These are phyloP conservation scores for Climacteris rufus DNA, from an alignment of 2,113 vertebrate genomes.

Conservation along the genomic window DNA sequence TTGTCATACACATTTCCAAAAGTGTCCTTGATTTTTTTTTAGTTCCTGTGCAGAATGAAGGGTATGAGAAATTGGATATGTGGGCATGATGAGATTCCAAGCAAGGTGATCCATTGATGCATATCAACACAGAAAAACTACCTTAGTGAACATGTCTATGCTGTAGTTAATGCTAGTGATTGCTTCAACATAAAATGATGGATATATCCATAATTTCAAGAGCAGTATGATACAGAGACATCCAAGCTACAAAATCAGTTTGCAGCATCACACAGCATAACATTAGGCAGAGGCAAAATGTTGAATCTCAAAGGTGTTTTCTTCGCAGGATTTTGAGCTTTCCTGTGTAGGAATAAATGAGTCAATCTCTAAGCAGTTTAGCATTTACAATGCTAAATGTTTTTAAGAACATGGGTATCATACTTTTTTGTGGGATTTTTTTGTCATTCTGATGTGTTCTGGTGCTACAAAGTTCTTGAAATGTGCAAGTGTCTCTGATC, in stretches of 20 bases:
- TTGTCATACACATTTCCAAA: neutral
- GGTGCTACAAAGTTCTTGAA: neutral
- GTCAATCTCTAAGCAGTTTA: neutral
- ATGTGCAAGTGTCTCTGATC: neutral
- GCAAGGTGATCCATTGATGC: neutral
- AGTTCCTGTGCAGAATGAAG: neutral
- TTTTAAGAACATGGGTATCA: neutral
- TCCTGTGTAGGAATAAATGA: neutral
- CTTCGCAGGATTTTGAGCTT: neutral
- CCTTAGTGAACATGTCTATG: neutral
- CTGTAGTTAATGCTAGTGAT: neutral
- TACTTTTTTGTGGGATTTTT: neutral
- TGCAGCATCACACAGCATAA: neutral
- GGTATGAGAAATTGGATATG: neutral
- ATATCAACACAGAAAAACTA: neutral
- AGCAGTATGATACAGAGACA: neutral
- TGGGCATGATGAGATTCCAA: neutral
- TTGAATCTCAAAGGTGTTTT: neutral
- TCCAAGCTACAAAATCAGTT: neutral
- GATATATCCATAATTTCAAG: neutral
- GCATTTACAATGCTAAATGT: neutral
- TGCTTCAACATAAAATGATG: neutral
- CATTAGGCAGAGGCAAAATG: neutral
- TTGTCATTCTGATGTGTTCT: neutral
- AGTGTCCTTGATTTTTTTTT: neutral